Percentiles rank a stretch among this genome's conserved stretches.
Evolutionary conservation across 1,140 invertebrate species (phyloP).

Genomic region (Drosophila insularis): DNA sequence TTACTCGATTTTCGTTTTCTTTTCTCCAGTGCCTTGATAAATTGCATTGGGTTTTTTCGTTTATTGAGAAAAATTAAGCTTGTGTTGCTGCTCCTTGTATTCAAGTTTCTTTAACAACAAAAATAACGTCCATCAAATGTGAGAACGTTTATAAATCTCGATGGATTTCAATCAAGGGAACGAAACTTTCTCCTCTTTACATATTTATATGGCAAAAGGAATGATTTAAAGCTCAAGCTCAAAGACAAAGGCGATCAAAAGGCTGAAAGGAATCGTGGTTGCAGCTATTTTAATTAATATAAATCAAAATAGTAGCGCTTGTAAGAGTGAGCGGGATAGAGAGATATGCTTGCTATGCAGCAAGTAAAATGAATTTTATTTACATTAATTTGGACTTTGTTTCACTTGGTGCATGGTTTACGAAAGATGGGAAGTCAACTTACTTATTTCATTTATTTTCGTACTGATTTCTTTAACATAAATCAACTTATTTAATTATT

Average conservation of each 20-base stretch:
- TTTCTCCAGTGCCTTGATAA: neutral
- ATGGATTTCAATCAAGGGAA: neutral
- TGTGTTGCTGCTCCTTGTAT: neutral
- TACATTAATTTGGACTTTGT: too few species aligned
- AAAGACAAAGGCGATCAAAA: too few species aligned
- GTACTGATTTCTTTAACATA: neutral
- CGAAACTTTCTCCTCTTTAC: neutral
- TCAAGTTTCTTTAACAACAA: neutral
- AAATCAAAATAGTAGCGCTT: too few species aligned
- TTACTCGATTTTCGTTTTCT: neutral
- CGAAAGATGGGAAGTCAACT: too few species aligned
- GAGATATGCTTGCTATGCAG: too few species aligned
- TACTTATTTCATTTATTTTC: neutral
- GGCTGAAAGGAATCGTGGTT: neutral
- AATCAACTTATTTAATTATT: neutral
- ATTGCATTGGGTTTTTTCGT: neutral
- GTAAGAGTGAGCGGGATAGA: too few species aligned
- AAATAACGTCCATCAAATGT: neutral
- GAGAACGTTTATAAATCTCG: neutral
- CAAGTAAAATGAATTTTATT: too few species aligned
- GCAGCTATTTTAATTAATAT: too few species aligned
- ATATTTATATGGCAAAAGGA: too few species aligned
- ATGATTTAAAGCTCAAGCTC: too few species aligned
- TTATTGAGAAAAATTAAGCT: neutral
- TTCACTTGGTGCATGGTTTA: too few species aligned